Base-by-base conservation (phyloP, 2,797 vertebrate species). In the Chelidonichthys spinosus region DNA sequence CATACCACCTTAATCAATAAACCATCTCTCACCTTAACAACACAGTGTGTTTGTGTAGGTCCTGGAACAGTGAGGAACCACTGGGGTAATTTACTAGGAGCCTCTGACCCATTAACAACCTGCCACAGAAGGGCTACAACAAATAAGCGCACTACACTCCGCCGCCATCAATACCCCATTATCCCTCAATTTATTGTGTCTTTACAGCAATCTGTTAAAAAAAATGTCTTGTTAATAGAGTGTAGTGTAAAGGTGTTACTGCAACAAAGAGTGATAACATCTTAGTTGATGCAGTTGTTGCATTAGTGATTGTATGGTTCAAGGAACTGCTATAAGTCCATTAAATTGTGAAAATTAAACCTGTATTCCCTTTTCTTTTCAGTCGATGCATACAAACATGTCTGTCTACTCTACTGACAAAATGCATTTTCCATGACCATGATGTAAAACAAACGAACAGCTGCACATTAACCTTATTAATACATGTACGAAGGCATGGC, bases 131-230 rank as follows among this genome's bases (percentile, higher is more conserved):
- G 67, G 17, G 53, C 10, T 36, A 63, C 56, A 80, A 75, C 62
- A 69, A 79, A 85, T 68, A 78, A 78, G 62, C 2, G 11, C 0
- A 3, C 39, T 59, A 18, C 58, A 53, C 49, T 77, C 55, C 5
- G 11, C 64, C 4, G 0, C 54, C 63, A 85, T 85, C 87, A 85
- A 82, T 73, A 84, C 17, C 11, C 63, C 42, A 86, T 87, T 82
- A 89, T 47, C 52, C 76, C 8, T 49, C 77, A 79, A 74, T 79
- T 78, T 17, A 81, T 79, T 80, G 47, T 25, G 75, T 60, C 63
- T 66, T 67, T 53, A 64, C 49, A 55, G 46, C 37, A 0, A 33
- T 42, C 62, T 70, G 63, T 68, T 65, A 42, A 84, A 74, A 68
- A 18, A 8, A 25, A 25, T 46, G 35, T 52, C 53, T 59, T 63